Evolutionary conservation across 2,888 invertebrate genomes (phyloP).

Genomic region (Cataglyphis cursor): DNA sequence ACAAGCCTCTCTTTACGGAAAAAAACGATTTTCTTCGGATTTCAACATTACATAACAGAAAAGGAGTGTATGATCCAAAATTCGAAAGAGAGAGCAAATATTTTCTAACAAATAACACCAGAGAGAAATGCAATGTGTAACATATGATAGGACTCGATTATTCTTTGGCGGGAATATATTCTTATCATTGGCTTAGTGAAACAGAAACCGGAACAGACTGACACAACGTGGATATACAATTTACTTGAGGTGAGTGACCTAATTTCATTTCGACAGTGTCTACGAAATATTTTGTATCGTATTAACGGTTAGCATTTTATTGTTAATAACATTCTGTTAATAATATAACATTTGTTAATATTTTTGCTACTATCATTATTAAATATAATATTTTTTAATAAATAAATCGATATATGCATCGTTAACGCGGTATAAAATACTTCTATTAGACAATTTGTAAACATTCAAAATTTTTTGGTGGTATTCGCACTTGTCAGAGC

Average conservation of each 20-base stretch:
- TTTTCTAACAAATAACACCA: background rate
- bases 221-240: constrained; percentile 11
- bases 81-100: background rate
- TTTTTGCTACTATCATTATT: background rate
- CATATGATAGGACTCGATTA: constrained; percentile 15
- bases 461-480: background rate
- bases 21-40: background rate
- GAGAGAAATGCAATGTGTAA: constrained; percentile 25
- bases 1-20: background rate
- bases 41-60: background rate
- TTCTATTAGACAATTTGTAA: background rate
- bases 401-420: background rate
- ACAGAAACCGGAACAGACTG: background rate
- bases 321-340: no score
- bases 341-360: background rate
- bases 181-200: constrained; percentile 29
- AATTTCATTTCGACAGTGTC: constrained; percentile 5
- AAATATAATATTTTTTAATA: background rate
- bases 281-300: background rate
- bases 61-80: constrained; percentile 8
- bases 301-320: background rate
- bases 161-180: constrained; percentile 6
- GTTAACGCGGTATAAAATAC: background rate
- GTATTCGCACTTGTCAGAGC: background rate
- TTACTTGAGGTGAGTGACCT: constrained; percentile 23